Conservation (phyloP, 2,888 invertebrate species). For the Clanis bilineata region DNA sequence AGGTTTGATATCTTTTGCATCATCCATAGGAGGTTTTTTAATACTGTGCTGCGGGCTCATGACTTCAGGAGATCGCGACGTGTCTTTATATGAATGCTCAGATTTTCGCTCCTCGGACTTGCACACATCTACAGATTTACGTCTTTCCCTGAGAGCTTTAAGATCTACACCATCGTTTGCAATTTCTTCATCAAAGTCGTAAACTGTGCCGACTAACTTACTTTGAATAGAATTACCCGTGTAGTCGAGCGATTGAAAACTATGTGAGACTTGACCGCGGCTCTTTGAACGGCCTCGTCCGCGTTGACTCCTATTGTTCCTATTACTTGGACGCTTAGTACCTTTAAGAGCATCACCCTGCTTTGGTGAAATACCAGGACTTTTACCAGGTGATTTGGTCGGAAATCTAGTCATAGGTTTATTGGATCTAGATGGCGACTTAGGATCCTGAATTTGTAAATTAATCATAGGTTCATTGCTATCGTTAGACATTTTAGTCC, state of each 20-base stretch:
- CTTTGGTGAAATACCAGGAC: constrained; percentile 86
- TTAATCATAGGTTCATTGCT: constrained; percentile 59
- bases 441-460: constrained; percentile 55
- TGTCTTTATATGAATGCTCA: constrained; percentile 78
- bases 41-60: constrained; percentile 73
- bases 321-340: constrained; percentile 60
- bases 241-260: constrained; percentile 67
- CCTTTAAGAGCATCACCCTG: constrained; percentile 76
- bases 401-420: constrained; percentile 84
- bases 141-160: constrained; percentile 89
- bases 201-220: constrained; percentile 92
- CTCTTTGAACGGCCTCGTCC: constrained; percentile 78
- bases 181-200: constrained; percentile 93
- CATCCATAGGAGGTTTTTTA: constrained; percentile 58
- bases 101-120: constrained; percentile 75
- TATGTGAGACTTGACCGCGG: constrained; percentile 53
- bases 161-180: constrained; percentile 88
- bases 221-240: constrained; percentile 88
- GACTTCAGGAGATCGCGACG: constrained; percentile 82
- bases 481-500: constrained; percentile 64
- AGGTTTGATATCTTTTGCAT: constrained; percentile 72
- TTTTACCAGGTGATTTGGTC: constrained; percentile 86
- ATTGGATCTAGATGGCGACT: constrained; percentile 70
- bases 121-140: constrained; percentile 88
- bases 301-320: constrained; percentile 70